Percentiles rank a stretch among this genome's conserved stretches.
phyloP scores from a whole-genome alignment of 2,113 vertebrate genomes.

The Rhinogobius similis region DNA sequence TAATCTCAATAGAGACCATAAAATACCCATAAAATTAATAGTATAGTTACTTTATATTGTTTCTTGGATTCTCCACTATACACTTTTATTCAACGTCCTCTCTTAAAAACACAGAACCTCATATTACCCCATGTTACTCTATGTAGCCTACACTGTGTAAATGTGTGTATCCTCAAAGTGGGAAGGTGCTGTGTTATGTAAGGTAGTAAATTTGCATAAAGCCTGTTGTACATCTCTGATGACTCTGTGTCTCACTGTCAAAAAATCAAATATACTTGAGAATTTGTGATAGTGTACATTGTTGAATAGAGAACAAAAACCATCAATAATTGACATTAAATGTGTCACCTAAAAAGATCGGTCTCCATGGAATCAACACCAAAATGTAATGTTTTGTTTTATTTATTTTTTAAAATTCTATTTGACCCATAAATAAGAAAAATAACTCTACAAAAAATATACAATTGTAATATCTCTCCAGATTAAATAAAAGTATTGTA shows the following conservation, averaged over 20 bases:
- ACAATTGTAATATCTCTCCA: conserved; percentile 20
- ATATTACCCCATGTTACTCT: too few relatives aligned
- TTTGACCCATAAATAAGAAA: conserved; percentile 43
- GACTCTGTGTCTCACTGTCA: too few relatives aligned
- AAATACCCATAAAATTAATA: too few relatives aligned
- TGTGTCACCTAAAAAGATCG: conserved; percentile 25
- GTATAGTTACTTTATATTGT: too few relatives aligned
- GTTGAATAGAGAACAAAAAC: neutral
- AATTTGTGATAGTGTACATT: neutral
- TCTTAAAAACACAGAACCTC: too few relatives aligned
- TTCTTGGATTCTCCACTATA: neutral
- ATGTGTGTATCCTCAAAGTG: too few relatives aligned
- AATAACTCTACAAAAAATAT: conserved; percentile 36
- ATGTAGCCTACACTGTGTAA: too few relatives aligned
- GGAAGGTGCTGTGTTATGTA: too few relatives aligned
- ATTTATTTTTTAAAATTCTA: conserved; percentile 52
- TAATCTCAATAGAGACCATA: too few relatives aligned
- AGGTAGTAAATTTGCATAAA: too few relatives aligned
- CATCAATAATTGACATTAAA: conserved; percentile 18
- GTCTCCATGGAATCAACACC: neutral
- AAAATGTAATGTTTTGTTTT: conserved; percentile 4
- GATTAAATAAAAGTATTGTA: conserved; percentile 42
- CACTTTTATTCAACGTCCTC: neutral
- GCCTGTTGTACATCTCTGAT: too few relatives aligned
- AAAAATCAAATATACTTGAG: neutral